Evolutionary conservation across 2,797 vertebrate species (phyloP).

Genomic region (Odontamblyopus rebecca): DNA sequence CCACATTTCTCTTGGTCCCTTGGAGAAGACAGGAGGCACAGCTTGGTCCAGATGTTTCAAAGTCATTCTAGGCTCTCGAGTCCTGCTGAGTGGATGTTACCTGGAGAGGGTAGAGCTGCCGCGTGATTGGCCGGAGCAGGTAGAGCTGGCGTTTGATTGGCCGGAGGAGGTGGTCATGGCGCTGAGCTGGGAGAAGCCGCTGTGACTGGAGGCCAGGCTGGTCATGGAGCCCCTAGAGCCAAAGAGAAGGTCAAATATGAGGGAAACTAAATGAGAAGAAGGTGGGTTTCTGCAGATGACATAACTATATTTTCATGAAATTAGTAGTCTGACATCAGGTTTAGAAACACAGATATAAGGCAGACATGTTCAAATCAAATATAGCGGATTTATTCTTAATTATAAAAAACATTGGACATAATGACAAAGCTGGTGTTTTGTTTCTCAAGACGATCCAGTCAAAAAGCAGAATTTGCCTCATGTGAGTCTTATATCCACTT

Average conservation of each 20-base stretch:
- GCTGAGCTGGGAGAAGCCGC: slow-evolving; percentile 94
- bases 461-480: too few relatives aligned
- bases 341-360: too few relatives aligned
- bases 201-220: slow-evolving; percentile 94
- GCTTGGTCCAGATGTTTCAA: slow-evolving; percentile 2
- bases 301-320: too few relatives aligned
- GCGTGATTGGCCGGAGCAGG: slow-evolving; percentile 90
- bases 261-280: background rate
- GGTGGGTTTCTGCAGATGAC: background rate
- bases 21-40: slow-evolving; percentile 10
- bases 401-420: too few relatives aligned
- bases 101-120: slow-evolving; percentile 90
- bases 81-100: slow-evolving; percentile 70
- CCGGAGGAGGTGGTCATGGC: slow-evolving; percentile 88
- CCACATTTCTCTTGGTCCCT: background rate
- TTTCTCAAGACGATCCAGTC: too few relatives aligned
- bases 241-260: background rate
- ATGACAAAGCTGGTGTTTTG: too few relatives aligned
- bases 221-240: slow-evolving; percentile 90
- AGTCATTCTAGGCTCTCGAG: background rate
- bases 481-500: too few relatives aligned
- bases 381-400: too few relatives aligned
- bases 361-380: too few relatives aligned
- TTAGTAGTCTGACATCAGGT: too few relatives aligned
- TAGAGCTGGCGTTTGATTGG: slow-evolving; percentile 90